Evolutionary conservation across 92 coral and sea anemone species (phyloP).

Genomic region (Plumapathes pennacea): DNA sequence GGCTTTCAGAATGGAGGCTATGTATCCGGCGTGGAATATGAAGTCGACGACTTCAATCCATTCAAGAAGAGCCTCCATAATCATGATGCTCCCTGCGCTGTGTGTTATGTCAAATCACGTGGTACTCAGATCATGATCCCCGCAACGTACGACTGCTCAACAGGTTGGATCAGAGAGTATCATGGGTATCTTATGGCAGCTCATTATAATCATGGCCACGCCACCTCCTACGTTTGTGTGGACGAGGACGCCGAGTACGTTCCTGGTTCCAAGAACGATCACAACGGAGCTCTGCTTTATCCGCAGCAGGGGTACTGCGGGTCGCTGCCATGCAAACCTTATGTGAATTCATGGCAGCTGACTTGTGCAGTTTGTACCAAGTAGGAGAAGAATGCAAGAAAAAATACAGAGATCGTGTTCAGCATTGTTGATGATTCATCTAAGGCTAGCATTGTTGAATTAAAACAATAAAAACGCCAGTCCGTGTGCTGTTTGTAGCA

Average conservation of each 20-base stretch:
- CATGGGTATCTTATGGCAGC: constrained; percentile 78
- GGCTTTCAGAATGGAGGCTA: constrained; percentile 17
- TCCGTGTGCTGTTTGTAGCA: no score
- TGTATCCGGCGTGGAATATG: constrained; percentile 68
- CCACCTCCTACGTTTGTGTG: constrained; percentile 63
- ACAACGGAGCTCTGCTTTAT: constrained; percentile 65
- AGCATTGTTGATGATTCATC: no score
- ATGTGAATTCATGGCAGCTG: constrained; percentile 59
- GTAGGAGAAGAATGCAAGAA: no score
- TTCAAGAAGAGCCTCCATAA: constrained; percentile 28
- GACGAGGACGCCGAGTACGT: constrained; percentile 59
- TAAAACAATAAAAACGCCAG: no score
- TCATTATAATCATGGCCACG: constrained; percentile 38
- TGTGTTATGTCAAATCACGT: constrained; percentile 75
- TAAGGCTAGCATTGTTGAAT: no score
- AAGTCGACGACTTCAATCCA: constrained; percentile 28
- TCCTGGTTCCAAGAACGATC: constrained; percentile 31
- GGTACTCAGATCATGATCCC: constrained; percentile 76
- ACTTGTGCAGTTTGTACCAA: constrained; percentile 88
- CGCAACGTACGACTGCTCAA: constrained; percentile 75
- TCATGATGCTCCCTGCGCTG: constrained; percentile 75
- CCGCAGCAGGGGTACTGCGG: constrained; percentile 58
- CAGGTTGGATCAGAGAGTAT: constrained; percentile 84
- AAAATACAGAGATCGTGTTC: no score
- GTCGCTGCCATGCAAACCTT: constrained; percentile 65